These are phyloP conservation scores for Halcyon badia DNA, from an alignment of 2,797 vertebrate species.

Conservation along the genomic window DNA sequence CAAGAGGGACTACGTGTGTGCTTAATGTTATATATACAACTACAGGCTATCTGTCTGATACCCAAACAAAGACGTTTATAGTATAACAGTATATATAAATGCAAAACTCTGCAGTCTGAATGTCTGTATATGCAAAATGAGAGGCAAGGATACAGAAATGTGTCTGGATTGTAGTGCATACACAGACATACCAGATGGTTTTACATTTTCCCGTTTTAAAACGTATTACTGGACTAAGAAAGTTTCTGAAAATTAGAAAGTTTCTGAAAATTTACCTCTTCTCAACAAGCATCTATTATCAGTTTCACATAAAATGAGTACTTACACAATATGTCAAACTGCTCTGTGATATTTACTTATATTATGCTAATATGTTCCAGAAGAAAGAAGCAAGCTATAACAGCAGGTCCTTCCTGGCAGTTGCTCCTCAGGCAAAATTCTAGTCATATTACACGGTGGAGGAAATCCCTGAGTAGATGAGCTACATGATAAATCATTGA, in stretches of 20 bases:
- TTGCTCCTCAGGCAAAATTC: constrained; percentile 56
- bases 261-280: constrained; percentile 20
- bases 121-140: background rate
- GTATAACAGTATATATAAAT: background rate
- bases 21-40: background rate
- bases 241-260: constrained; percentile 12
- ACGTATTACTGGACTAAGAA: background rate
- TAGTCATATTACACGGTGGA: background rate
- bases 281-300: background rate
- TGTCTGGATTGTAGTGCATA: background rate
- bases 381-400: constrained; percentile 23
- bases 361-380: constrained; percentile 25
- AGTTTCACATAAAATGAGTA: constrained; percentile 23
- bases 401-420: constrained; percentile 11
- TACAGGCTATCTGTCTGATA: background rate
- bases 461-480: constrained; percentile 37
- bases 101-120: background rate
- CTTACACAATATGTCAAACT: constrained; percentile 14
- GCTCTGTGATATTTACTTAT: background rate
- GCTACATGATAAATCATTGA: constrained; percentile 3
- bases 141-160: background rate
- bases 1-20: fast-evolving
- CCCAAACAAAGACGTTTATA: background rate
- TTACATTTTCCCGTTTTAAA: background rate
- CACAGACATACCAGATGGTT: background rate